Base-by-base conservation (phyloP, 2,797 vertebrate genomes). In the Oryzias dopingdopingensis region DNA sequence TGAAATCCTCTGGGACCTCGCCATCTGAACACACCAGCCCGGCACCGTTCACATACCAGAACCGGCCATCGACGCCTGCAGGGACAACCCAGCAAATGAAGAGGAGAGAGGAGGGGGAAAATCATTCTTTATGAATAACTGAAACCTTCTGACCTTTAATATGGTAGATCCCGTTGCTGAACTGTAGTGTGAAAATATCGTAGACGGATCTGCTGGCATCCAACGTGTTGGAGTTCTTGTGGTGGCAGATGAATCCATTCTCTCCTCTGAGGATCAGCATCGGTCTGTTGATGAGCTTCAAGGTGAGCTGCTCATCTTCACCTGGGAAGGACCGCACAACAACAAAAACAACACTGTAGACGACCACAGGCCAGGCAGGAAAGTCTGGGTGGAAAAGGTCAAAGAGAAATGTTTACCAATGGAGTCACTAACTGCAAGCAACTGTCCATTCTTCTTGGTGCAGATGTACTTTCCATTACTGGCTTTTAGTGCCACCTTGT, bases 361-460 rank as follows among this genome's bases (percentile, higher is more conserved):
- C 15, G 40, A 41, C 15, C 46, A 37, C 10, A 40, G 3, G 12
- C 15, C 47, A 6, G 6, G 20, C 1, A 20, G 17, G 6, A 43
- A 18, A 29, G 4, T 10, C 18, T 46, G 45, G 4, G 37, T 16
- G n/a, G 14, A 42, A 4, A 1, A 44, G 16, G 26, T 13, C 1
- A 50, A 42, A 16, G 4, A 5, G 8, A 26, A n/a, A 20, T 1
- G 57, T 85, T 92, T 65, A 97, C 97, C 97, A 63, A 93, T 86
- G 0, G 92, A 81, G 17, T 96, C 96, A 8, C 94, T 95, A 84
- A 94, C 82, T 0, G 96, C 95, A 0, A 95, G 90, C 45, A 98
- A 90, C 84, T 99, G 97, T 41, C 97, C 97, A 0, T 98, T 99
- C 90, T 93, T 96, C 91, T 99, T 99, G 73, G 92, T 95, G 88